A percentile compares a stretch with the other conserved stretches of the same genome.
phyloP scores from a whole-genome alignment of 2,797 vertebrate genomes.

The Mallotus villosus region DNA sequence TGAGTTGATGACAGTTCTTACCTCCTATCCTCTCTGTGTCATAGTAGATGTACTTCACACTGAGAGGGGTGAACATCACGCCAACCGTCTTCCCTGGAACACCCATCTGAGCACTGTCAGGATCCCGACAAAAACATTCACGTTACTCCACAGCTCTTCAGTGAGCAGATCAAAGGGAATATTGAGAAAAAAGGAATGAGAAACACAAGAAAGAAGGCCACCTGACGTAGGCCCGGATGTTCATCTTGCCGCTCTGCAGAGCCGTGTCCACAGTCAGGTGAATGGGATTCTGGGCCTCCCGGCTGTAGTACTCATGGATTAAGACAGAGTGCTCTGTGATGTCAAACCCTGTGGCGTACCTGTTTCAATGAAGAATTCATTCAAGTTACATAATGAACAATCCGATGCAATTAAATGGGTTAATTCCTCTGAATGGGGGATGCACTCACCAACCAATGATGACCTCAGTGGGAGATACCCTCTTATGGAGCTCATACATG shows the following conservation, averaged over 20 bases:
- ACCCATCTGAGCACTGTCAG: constrained; percentile 92
- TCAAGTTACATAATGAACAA: background rate
- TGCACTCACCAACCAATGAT: constrained; percentile 89
- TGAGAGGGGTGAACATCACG: constrained; percentile 96
- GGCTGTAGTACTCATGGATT: constrained; percentile 97
- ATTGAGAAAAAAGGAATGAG: background rate
- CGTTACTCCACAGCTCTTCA: background rate
- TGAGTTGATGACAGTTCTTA: constrained; percentile 23
- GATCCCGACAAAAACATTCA: background rate
- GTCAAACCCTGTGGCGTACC: constrained; percentile 97
- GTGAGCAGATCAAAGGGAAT: background rate
- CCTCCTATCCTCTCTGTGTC: constrained; percentile 94
- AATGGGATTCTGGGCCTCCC: constrained; percentile 92
- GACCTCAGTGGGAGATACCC: constrained; percentile 94
- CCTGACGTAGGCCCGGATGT: constrained; percentile 96
- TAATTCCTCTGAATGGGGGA: background rate
- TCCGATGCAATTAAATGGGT: background rate
- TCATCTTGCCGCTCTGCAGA: constrained; percentile 90
- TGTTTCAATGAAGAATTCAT: constrained; percentile 44
- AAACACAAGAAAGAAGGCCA: constrained; percentile 8
- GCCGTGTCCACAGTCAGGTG: constrained; percentile 91
- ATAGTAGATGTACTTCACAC: constrained; percentile 88
- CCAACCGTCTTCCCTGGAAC: constrained; percentile 96
- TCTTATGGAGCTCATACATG: constrained; percentile 98
- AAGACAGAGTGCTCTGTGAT: constrained; percentile 98